Evolutionary conservation across 2,888 invertebrate genomes (phyloP).

Genomic region (Drosophila affinis): DNA sequence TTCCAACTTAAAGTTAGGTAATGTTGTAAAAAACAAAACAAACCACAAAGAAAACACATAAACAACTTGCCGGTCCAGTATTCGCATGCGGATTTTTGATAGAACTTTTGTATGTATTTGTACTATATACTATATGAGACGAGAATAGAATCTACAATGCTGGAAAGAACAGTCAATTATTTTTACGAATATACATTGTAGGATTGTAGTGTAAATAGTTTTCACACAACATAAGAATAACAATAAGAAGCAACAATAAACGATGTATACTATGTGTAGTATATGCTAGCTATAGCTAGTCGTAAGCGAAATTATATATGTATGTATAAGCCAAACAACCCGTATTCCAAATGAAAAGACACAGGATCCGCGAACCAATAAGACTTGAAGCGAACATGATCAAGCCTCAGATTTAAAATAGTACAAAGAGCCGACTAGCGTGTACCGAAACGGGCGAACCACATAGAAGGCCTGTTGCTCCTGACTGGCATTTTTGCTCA

Average conservation of each 20-base stretch:
- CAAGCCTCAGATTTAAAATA: constrained; percentile 68
- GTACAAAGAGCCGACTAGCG: constrained; percentile 67
- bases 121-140: constrained; percentile 23
- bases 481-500: constrained; percentile 6
- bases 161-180: constrained; percentile 35
- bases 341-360: constrained; percentile 35
- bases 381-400: constrained; percentile 51
- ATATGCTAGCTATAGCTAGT: neutral
- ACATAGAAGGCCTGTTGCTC: constrained; percentile 15
- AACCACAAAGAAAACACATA: constrained; percentile 29
- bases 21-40: constrained; percentile 36
- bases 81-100: constrained; percentile 54
- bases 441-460: constrained; percentile 8
- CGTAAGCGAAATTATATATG: constrained; percentile 20
- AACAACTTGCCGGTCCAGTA: constrained; percentile 81
- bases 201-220: constrained; percentile 36
- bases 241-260: constrained; percentile 5
- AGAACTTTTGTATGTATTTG: constrained; percentile 47
- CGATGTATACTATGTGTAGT: constrained; percentile 33
- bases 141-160: constrained; percentile 19
- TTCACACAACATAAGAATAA: constrained; percentile 14
- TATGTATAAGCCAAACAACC: constrained; percentile 17
- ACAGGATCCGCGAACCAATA: constrained; percentile 39
- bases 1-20: constrained; percentile 34
- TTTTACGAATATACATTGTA: constrained; percentile 14